Base-by-base conservation (phyloP, 2,888 invertebrate genomes). In the Protodeltote pygarga region DNA sequence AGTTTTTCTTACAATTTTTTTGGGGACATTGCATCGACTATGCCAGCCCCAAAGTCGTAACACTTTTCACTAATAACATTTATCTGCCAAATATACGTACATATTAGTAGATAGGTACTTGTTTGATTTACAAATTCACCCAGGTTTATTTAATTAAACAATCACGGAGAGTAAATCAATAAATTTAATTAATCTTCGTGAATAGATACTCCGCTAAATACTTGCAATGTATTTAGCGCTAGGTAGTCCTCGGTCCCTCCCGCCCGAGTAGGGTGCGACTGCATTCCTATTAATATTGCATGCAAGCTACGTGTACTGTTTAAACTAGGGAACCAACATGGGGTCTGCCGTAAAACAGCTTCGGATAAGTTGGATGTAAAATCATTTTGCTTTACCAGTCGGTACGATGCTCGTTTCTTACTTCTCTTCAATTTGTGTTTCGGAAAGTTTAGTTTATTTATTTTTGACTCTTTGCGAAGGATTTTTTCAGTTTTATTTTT, bases 251-350 rank as follows among this genome's bases (percentile, higher is more conserved):
- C 34, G 42, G 47, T 25, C 38, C 45, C 53, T n/a, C n/a, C 41
- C 48, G 38, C 42, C 25, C 54, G 65, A 53, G 77, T n/a, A n/a
- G 84, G 87, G 86, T 76, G 72, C 57, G 75, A 66, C 70, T 81
- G 83, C 85, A 85, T 81, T 80, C 80, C 80, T 81, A 85, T 89
- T 89, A 88, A 89, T 88, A 88, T 87, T 89, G 85, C 83, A 89
- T 83, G 79, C 78, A 75, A 75, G 78, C 75, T 79, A 84, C 85
- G 82, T 86, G 85, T 78, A 82, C 79, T 85, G 87, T 86, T 86
- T 85, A 82, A 82, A 82, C 86, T 79, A 67, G 63, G 73, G 69
- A 50, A 65, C 72, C 55, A 38, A 49, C 59, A 41, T 55, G 38
- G 59, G 61, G 55, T 50, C 49, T 24, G 39, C 32, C 31, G 20